phyloP scores from a whole-genome alignment of 1,140 invertebrate species.

The Neodiprion fabricii region DNA sequence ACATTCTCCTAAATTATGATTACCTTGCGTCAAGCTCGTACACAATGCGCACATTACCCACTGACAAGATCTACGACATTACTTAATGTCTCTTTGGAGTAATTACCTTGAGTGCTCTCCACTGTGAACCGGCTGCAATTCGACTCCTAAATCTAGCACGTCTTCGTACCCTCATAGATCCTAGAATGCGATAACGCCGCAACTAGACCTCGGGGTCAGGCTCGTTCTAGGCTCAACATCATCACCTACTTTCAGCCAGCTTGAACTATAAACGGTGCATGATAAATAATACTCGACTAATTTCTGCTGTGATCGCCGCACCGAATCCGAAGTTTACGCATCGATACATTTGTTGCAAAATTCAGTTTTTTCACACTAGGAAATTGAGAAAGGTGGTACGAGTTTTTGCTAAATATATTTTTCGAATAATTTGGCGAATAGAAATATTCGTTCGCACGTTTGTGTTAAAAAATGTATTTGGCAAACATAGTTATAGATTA shows the following conservation, averaged over 20 bases:
- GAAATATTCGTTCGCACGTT: no score
- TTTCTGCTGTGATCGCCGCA: background rate
- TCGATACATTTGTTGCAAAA: no score
- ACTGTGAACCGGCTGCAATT: background rate
- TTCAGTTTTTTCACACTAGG: no score
- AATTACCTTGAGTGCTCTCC: background rate
- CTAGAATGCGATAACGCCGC: background rate
- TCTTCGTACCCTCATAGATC: background rate
- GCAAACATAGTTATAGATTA: no score
- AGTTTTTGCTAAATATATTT: no score
- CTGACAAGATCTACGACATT: constrained; percentile 3
- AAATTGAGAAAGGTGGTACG: no score
- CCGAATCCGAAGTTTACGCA: no score
- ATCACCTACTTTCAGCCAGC: constrained; percentile 1
- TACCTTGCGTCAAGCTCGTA: background rate
- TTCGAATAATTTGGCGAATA: no score
- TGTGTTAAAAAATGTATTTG: no score
- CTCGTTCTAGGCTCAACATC: background rate
- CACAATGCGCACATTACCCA: background rate
- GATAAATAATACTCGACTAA: background rate
- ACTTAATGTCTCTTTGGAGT: background rate
- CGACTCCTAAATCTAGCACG: background rate
- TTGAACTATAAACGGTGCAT: background rate
- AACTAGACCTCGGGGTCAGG: background rate
- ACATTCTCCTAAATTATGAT: background rate